Evolutionary conservation across 2,113 vertebrate genomes (phyloP).

Genomic region (Triplophysa tibetana): DNA sequence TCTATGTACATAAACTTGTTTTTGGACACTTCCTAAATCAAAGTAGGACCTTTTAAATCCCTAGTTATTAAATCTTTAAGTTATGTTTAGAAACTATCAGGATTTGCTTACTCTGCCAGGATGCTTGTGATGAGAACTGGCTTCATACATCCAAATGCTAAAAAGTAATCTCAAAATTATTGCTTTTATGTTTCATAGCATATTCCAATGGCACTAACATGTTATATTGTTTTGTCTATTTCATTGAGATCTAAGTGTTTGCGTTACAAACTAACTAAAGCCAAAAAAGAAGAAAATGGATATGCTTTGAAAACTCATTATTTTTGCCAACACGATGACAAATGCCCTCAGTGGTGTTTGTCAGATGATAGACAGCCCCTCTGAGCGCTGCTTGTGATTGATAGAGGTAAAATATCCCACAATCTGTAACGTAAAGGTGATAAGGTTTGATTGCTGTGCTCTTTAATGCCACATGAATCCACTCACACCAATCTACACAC

Average conservation of each 20-base stretch:
- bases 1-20: too few species aligned
- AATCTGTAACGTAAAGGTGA: slow-evolving; percentile 9
- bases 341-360: neutral
- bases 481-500: slow-evolving; percentile 7
- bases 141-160: too few species aligned
- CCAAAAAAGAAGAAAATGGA: neutral
- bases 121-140: too few species aligned
- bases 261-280: neutral
- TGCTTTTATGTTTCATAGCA: too few species aligned
- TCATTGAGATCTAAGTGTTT: too few species aligned
- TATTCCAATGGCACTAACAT: neutral
- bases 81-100: too few species aligned
- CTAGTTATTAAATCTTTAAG: too few species aligned
- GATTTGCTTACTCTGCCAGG: too few species aligned
- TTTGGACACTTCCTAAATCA: too few species aligned
- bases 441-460: slow-evolving; percentile 14
- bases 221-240: neutral
- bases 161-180: too few species aligned
- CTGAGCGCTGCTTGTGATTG: neutral
- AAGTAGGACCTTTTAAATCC: too few species aligned
- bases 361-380: neutral
- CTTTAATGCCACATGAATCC: slow-evolving; percentile 20
- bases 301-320: neutral
- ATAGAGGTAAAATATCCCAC: neutral
- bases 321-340: slow-evolving; percentile 5